These are phyloP conservation scores for Notocelia uddmanniana DNA, from an alignment of 2,888 invertebrate species.

Conservation along the genomic window DNA sequence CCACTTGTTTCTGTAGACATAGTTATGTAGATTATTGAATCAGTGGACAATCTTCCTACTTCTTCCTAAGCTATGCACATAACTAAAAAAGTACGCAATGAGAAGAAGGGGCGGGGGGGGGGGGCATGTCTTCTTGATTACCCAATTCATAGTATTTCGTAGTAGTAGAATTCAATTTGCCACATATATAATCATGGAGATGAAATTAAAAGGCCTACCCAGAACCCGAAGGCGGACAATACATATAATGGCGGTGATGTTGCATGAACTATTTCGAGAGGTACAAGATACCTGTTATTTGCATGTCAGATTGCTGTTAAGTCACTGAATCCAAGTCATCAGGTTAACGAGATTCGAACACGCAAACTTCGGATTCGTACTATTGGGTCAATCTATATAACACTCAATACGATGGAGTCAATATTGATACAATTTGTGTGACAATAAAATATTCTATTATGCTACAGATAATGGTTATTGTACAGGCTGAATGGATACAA, in stretches of 20 bases:
- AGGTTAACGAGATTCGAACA: neutral
- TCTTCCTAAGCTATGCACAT: too few species aligned
- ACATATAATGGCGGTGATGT: neutral
- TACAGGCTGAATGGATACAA: neutral
- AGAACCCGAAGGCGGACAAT: neutral
- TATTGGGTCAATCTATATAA: neutral
- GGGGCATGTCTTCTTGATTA: too few species aligned
- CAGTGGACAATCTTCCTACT: too few species aligned
- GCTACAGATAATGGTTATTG: neutral
- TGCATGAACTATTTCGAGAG: too few species aligned
- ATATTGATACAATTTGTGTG: constrained; percentile 4
- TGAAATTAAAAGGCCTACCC: neutral
- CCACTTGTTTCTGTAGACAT: neutral
- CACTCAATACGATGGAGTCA: neutral
- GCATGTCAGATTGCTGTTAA: constrained; percentile 1
- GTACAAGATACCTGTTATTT: neutral
- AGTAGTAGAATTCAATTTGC: too few species aligned
- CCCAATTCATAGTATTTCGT: too few species aligned
- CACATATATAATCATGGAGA: neutral
- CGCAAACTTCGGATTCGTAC: neutral
- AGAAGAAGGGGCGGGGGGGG: too few species aligned
- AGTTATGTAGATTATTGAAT: too few species aligned
- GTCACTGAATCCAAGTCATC: neutral
- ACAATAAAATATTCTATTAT: constrained; percentile 5
- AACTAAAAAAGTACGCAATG: too few species aligned